phyloP scores from a whole-genome alignment of 2,113 vertebrate species.

The Eulemur macaco region DNA sequence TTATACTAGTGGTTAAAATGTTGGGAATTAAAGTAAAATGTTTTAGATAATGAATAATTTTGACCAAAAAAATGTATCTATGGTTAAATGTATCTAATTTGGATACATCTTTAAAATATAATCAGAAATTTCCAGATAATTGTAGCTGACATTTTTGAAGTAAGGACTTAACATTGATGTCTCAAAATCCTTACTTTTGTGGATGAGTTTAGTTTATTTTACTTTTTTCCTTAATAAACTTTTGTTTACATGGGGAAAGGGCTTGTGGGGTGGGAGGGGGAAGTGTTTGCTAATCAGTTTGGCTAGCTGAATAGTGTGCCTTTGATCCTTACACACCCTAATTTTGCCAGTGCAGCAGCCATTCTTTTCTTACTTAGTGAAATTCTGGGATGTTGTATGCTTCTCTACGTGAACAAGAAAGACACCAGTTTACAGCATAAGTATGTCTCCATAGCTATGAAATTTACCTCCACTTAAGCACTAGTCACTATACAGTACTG shows the following conservation, averaged over 20 bases:
- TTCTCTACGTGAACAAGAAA: constrained; percentile 78
- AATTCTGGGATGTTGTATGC: constrained; percentile 72
- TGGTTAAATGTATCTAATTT: constrained; percentile 74
- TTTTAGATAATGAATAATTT: constrained; percentile 67
- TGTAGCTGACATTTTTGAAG: constrained; percentile 69
- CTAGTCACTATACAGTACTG: constrained; percentile 22
- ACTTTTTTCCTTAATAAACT: constrained; percentile 49
- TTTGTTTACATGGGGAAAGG: constrained; percentile 61
- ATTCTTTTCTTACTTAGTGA: constrained; percentile 55
- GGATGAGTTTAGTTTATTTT: constrained; percentile 53
- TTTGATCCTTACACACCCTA: constrained; percentile 74
- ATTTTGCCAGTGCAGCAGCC: constrained; percentile 64
- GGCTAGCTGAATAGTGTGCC: constrained; percentile 78
- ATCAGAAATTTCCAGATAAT: constrained; percentile 63
- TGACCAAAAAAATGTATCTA: constrained; percentile 67
- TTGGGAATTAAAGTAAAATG: constrained; percentile 61
- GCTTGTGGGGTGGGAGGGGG: constrained; percentile 20
- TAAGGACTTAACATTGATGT: constrained; percentile 49
- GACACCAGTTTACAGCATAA: constrained; percentile 69
- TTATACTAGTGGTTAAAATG: constrained; percentile 76
- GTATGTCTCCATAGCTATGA: constrained; percentile 66
- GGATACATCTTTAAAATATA: constrained; percentile 72
- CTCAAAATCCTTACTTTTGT: constrained; percentile 73
- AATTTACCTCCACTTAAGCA: constrained; percentile 76
- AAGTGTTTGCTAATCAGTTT: constrained; percentile 69